These are phyloP conservation scores for Chiroxiphia lanceolata DNA, from an alignment of 2,797 vertebrate genomes.

Conservation along the genomic window DNA sequence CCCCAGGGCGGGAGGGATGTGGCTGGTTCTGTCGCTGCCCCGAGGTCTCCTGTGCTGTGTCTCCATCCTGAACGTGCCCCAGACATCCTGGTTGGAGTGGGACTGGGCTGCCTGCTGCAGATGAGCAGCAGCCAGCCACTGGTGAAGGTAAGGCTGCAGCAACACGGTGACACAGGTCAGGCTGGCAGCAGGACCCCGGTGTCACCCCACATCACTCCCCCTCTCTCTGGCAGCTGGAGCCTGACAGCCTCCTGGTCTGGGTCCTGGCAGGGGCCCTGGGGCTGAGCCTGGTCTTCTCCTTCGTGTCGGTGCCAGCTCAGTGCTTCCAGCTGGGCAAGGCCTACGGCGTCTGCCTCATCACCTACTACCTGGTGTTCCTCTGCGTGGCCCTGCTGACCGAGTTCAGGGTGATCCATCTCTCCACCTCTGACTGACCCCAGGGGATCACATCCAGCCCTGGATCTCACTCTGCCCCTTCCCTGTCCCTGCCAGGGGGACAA, in stretches of 20 bases:
- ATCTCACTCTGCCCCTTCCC: neutral
- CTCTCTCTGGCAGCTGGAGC: slow-evolving; percentile 80
- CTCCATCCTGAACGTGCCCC: slow-evolving; percentile 72
- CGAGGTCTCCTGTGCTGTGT: fast-evolving
- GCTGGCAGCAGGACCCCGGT: fast-evolving
- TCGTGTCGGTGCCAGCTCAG: slow-evolving; percentile 84
- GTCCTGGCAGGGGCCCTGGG: slow-evolving; percentile 87
- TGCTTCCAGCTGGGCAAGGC: slow-evolving; percentile 82
- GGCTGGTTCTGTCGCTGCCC: fast-evolving
- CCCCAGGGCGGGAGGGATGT: fast-evolving
- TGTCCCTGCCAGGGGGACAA: neutral
- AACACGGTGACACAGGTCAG: fast-evolving
- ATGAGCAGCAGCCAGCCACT: slow-evolving; percentile 72
- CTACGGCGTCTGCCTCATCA: slow-evolving; percentile 85
- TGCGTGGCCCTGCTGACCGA: slow-evolving; percentile 89
- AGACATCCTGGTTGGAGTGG: slow-evolving; percentile 95
- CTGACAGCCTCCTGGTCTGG: slow-evolving; percentile 88
- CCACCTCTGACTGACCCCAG: neutral
- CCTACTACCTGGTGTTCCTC: slow-evolving; percentile 87
- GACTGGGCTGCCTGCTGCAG: slow-evolving; percentile 89
- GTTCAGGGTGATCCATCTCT: slow-evolving; percentile 80
- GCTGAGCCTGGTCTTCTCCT: slow-evolving; percentile 89
- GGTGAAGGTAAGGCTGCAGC: slow-evolving; percentile 77
- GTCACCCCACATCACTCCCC: neutral
- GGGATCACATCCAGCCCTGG: neutral